Conservation (phyloP, 2,113 vertebrate genomes). For the Mus pahari region DNA sequence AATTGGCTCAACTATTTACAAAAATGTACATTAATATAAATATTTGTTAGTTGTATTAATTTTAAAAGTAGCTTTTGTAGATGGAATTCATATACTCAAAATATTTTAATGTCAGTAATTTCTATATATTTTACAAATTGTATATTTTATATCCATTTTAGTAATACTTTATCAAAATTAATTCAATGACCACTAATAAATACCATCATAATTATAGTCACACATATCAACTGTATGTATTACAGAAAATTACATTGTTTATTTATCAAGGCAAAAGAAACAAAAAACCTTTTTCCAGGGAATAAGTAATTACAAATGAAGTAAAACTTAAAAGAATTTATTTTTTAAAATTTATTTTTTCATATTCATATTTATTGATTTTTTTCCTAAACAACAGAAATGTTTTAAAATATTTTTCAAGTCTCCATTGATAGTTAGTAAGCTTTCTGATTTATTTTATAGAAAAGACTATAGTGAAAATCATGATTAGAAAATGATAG, state of each 20-base stretch:
- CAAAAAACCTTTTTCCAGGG: not conserved
- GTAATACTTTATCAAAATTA: not conserved
- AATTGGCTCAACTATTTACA: conserved; percentile 19
- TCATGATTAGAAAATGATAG: not conserved
- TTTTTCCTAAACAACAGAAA: not conserved
- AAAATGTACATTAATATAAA: not conserved
- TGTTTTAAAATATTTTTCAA: not conserved
- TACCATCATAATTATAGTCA: not conserved
- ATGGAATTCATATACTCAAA: not conserved
- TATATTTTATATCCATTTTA: conserved; percentile 22
- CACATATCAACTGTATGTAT: not conserved
- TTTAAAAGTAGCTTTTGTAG: not conserved
- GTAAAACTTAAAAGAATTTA: not conserved
- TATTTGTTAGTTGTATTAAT: not conserved
- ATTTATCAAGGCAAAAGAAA: not conserved
- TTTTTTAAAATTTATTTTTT: not conserved
- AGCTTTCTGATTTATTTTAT: not conserved
- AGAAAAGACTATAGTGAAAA: not conserved
- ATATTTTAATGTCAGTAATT: not conserved
- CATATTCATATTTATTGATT: not conserved
- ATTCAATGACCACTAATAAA: conserved; percentile 14
- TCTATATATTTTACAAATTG: not conserved
- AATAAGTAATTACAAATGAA: not conserved
- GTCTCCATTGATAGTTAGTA: conserved; percentile 42
- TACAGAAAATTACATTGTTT: conserved; percentile 8